Evolutionary conservation across 2,113 vertebrate genomes (phyloP).

Genomic region (Tautogolabrus adspersus): DNA sequence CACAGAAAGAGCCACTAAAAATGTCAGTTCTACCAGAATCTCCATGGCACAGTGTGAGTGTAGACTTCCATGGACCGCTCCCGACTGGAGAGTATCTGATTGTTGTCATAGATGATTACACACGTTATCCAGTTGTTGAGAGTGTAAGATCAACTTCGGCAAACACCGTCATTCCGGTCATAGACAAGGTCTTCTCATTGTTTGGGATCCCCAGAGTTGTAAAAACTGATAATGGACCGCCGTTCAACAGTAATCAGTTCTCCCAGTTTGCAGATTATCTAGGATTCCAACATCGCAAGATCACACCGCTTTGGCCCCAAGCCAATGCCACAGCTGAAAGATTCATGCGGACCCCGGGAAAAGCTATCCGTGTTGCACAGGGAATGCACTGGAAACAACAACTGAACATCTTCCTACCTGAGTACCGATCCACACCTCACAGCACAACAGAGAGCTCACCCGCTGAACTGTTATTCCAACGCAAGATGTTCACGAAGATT

Average conservation of each 20-base stretch:
- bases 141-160: no score
- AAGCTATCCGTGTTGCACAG: background rate
- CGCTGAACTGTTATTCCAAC: no score
- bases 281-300: constrained; percentile 8
- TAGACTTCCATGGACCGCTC: constrained; percentile 36
- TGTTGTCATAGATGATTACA: constrained; percentile 18
- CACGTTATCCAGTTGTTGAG: constrained; percentile 29
- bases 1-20: constrained; percentile 13
- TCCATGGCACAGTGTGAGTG: constrained; percentile 19
- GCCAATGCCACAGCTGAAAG: background rate
- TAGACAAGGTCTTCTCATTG: no score
- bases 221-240: constrained; percentile 41
- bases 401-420: background rate
- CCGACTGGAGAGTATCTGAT: constrained; percentile 37
- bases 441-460: background rate
- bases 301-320: no score
- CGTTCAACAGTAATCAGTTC: constrained; percentile 37
- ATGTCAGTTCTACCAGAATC: constrained; percentile 32
- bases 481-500: no score
- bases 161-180: no score
- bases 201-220: constrained; percentile 25
- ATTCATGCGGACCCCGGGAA: background rate
- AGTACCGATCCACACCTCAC: background rate
- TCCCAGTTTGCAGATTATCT: constrained; percentile 34
- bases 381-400: background rate